phyloP scores from a whole-genome alignment of 1,140 invertebrate genomes.

The Wiebesia pumilae region DNA sequence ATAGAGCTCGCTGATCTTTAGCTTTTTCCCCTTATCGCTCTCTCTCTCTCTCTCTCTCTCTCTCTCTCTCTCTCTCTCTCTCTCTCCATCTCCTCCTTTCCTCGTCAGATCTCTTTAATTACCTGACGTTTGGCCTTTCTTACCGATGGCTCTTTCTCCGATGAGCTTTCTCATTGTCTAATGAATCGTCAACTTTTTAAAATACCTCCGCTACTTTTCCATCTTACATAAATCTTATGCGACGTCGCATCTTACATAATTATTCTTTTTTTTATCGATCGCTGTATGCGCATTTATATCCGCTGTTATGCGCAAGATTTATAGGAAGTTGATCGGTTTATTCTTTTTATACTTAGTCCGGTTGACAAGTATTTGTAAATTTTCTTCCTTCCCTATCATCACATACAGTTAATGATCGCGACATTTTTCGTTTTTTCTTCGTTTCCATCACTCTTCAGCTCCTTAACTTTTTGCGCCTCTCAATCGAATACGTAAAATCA shows the following conservation, averaged over 20 bases:
- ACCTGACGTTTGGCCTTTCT: constrained; percentile 32
- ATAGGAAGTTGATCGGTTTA: constrained; percentile 2
- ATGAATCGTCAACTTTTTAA: constrained; percentile 43
- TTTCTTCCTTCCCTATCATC: neutral
- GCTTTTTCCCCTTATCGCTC: constrained; percentile 25
- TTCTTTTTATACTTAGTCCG: neutral
- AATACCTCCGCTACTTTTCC: constrained; percentile 39
- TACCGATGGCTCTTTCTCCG: constrained; percentile 12
- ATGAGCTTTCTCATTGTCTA: constrained; percentile 33
- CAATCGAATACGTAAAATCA: neutral
- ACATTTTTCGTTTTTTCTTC: neutral
- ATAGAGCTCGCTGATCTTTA: constrained; percentile 52
- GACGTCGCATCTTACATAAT: constrained; percentile 52
- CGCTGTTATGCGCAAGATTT: neutral
- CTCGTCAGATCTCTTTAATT: constrained; percentile 16
- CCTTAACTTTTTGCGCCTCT: neutral
- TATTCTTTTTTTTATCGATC: neutral
- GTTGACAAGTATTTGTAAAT: constrained; percentile 20
- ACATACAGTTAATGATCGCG: neutral
- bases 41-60: constrained; percentile 17
- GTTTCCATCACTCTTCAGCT: neutral
- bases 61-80: constrained; percentile 11
- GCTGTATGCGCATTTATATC: neutral
- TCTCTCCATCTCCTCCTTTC: neutral
- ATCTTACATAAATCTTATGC: constrained; percentile 47